Evolutionary conservation across 2,113 vertebrate genomes (phyloP), one percentile per base, ranked within the genome.

Genomic region (Leptosomus discolor): DNA sequence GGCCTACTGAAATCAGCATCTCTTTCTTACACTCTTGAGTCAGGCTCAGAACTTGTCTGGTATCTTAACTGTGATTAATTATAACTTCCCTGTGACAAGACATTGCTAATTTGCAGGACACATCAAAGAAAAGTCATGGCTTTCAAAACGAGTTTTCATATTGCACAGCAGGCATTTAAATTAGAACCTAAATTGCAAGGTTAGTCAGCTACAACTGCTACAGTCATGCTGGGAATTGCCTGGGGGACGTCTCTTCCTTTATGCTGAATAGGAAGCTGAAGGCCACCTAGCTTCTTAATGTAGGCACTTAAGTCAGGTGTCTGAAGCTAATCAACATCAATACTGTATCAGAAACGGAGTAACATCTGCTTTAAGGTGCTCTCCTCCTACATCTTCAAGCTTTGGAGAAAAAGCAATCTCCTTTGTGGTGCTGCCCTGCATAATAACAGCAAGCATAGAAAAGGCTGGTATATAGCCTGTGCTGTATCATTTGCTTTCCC

Each of bases 1-100:
- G 69, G 91, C 36, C 77, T 78, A 67, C 43, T 74, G 68, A 92
- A 50, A 68, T 85, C 76, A 94, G 53, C 39, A 53, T 85, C 56
- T 84, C 95, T 84, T 63, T 77, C 77, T 39, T 51, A 43, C 0
- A 0, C 46, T 39, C 69, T 60, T 67, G 64, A 92, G 23, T 75
- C 51, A 85, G 91, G 48, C 56, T 87, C 56, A 85, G 79, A 94
- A 95, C 34, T 78, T 79, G 26, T 48, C 77, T 81, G 15, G 16
- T 57, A 67, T 67, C 80, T 92, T 81, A 88, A 88, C 53, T 0
- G 0, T 39, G 85, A 80, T 69, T 88, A 81, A 87, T 71, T 87
- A 24, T 39, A 79, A 82, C 61, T 37, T 81, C 15, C 15, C 9
- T 24, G 19, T 68, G 84, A 92, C 60, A 81, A 91, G 32, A 65